Evolutionary conservation across 2,888 invertebrate species (phyloP).

Genomic region (Athalia circularis): DNA sequence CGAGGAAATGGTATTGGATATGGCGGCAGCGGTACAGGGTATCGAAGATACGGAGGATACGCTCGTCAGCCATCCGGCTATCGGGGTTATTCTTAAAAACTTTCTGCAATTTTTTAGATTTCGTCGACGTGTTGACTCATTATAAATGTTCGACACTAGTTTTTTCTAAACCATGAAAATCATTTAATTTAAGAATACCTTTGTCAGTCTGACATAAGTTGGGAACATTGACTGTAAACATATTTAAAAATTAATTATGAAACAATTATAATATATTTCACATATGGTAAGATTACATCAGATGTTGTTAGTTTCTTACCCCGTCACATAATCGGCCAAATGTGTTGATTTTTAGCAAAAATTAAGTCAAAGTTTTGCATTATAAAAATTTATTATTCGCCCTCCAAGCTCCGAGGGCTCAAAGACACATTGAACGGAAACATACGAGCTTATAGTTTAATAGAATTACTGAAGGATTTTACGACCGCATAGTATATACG

Average conservation of each 20-base stretch:
- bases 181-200: too few relatives aligned
- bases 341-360: too few relatives aligned
- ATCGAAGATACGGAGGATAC: slow-evolving; percentile 47
- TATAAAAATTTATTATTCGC: slow-evolving; percentile 51
- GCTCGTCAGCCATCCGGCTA: slow-evolving; percentile 62
- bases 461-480: slow-evolving; percentile 5
- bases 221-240: too few relatives aligned
- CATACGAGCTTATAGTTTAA: slow-evolving; percentile 6
- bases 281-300: too few relatives aligned
- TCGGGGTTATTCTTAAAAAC: slow-evolving; percentile 61
- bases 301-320: too few relatives aligned
- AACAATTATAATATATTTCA: too few relatives aligned
- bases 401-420: neutral
- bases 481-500: slow-evolving; percentile 11
- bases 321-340: too few relatives aligned
- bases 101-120: neutral
- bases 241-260: too few relatives aligned
- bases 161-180: too few relatives aligned
- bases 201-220: too few relatives aligned
- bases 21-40: slow-evolving; percentile 41
- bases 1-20: slow-evolving; percentile 47
- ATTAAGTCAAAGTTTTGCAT: neutral
- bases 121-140: neutral
- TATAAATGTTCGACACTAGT: neutral
- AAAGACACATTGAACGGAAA: neutral